Percentiles rank a stretch among this genome's conserved stretches.
Evolutionary conservation across 2,113 vertebrate genomes (phyloP).

Genomic region (Halichoerus grypus): DNA sequence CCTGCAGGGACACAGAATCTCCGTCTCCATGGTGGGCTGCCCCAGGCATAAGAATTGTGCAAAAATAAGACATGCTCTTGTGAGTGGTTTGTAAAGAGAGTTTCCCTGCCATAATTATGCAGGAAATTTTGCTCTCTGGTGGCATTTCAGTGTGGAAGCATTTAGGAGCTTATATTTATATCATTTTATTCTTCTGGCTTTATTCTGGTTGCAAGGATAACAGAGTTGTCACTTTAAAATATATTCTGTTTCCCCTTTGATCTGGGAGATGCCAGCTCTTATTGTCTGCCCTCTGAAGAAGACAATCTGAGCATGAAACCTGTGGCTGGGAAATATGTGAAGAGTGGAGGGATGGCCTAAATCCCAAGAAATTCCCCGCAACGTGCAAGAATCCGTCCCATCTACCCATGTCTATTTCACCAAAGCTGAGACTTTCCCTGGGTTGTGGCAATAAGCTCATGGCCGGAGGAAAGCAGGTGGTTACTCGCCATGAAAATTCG

Average conservation of each 20-base stretch:
- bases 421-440: slow-evolving; percentile 54
- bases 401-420: slow-evolving; percentile 53
- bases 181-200: slow-evolving; percentile 79
- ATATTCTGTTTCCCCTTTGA: slow-evolving; percentile 77
- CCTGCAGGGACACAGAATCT: slow-evolving; percentile 70
- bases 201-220: slow-evolving; percentile 80
- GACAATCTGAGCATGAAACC: slow-evolving; percentile 78
- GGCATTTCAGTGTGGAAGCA: slow-evolving; percentile 58
- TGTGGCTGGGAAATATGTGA: slow-evolving; percentile 70
- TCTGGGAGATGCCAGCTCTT: slow-evolving; percentile 79
- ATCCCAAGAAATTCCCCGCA: background rate
- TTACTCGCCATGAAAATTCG: slow-evolving; percentile 69
- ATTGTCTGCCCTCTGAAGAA: slow-evolving; percentile 77
- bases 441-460: slow-evolving; percentile 54
- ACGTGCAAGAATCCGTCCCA: background rate
- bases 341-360: slow-evolving; percentile 58
- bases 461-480: slow-evolving; percentile 62
- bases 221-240: slow-evolving; percentile 80
- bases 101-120: slow-evolving; percentile 56
- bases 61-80: slow-evolving; percentile 58
- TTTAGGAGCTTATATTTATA: slow-evolving; percentile 79
- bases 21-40: slow-evolving; percentile 31
- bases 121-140: slow-evolving; percentile 70
- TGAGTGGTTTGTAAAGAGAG: slow-evolving; percentile 64
- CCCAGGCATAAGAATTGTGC: slow-evolving; percentile 59